These are phyloP conservation scores for Sebastes vulpes DNA, from an alignment of 2,797 vertebrate species.

Conservation along the genomic window DNA sequence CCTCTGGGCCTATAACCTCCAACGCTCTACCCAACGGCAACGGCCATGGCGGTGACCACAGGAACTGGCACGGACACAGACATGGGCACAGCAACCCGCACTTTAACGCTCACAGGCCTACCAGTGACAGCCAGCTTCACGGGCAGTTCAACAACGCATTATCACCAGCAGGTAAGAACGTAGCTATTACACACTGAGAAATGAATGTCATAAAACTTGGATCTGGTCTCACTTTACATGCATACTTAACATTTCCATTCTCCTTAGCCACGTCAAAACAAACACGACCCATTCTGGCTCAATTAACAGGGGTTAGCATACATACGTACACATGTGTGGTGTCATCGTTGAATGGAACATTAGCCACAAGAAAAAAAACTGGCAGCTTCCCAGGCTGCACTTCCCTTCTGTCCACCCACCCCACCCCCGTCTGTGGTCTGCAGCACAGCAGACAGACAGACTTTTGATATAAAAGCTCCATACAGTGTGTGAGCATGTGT, in stretches of 20 bases:
- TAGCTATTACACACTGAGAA: not conserved
- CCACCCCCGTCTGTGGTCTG: constrained; percentile 25
- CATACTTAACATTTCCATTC: constrained; percentile 22
- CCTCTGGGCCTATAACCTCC: constrained; percentile 89
- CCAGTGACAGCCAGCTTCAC: constrained; percentile 61
- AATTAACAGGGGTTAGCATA: not conserved
- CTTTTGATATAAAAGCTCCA: constrained; percentile 47
- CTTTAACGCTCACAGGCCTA: constrained; percentile 46
- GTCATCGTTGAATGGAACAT: constrained; percentile 64
- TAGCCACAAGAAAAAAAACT: constrained; percentile 40
- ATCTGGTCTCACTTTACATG: constrained; percentile 20
- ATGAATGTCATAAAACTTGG: not conserved
- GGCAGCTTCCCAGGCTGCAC: constrained; percentile 46
- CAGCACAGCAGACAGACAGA: constrained; percentile 48
- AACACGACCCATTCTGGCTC: constrained; percentile 39
- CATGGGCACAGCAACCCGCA: constrained; percentile 57
- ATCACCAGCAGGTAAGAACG: constrained; percentile 84
- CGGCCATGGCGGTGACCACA: constrained; percentile 23
- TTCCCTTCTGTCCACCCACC: constrained; percentile 32
- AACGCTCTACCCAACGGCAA: constrained; percentile 88
- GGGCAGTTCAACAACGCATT: constrained; percentile 79
- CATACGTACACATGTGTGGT: constrained; percentile 46
- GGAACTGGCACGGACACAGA: constrained; percentile 56
- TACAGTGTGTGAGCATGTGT: constrained; percentile 10
- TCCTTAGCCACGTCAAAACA: constrained; percentile 45